phyloP scores from a whole-genome alignment of 2,888 invertebrate genomes.

The Alcis repandata region DNA sequence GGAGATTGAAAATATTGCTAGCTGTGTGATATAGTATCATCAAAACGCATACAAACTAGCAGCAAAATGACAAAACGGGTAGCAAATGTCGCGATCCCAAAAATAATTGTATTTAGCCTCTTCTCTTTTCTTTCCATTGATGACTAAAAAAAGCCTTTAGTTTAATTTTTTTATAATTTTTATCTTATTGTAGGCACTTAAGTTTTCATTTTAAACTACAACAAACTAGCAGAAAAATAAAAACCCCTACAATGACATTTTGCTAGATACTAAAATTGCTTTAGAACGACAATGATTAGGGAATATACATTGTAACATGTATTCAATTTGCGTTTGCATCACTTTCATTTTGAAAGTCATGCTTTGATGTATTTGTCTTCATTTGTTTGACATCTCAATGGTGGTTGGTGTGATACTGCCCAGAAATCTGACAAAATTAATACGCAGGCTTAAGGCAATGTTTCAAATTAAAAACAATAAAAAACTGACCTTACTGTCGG shows the following conservation, averaged over 20 bases:
- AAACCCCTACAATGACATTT: not conserved
- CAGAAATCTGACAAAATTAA: constrained; percentile 69
- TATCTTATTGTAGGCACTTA: too few species aligned
- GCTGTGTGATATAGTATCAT: too few species aligned
- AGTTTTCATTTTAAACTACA: too few species aligned
- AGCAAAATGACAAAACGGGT: too few species aligned
- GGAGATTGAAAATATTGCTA: too few species aligned
- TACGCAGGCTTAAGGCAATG: constrained; percentile 47
- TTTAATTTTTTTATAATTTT: too few species aligned
- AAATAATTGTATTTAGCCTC: too few species aligned
- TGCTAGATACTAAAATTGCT: constrained; percentile 5
- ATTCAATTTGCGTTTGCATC: constrained; percentile 71
- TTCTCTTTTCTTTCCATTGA: too few species aligned
- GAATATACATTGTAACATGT: constrained; percentile 48
- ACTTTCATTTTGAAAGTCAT: constrained; percentile 82
- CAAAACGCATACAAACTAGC: too few species aligned
- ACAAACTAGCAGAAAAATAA: too few species aligned
- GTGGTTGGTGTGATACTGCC: constrained; percentile 61
- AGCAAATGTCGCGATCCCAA: too few species aligned
- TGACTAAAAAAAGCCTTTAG: too few species aligned
- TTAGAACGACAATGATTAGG: constrained; percentile 36
- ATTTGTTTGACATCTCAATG: constrained; percentile 82
- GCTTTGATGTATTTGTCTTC: constrained; percentile 78
- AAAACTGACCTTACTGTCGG: constrained; percentile 36
- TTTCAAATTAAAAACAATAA: constrained; percentile 48